Evolutionary conservation across 2,113 vertebrate species (phyloP), one percentile per base, ranked within the genome.

Genomic region (Gallinago jamesoni): DNA sequence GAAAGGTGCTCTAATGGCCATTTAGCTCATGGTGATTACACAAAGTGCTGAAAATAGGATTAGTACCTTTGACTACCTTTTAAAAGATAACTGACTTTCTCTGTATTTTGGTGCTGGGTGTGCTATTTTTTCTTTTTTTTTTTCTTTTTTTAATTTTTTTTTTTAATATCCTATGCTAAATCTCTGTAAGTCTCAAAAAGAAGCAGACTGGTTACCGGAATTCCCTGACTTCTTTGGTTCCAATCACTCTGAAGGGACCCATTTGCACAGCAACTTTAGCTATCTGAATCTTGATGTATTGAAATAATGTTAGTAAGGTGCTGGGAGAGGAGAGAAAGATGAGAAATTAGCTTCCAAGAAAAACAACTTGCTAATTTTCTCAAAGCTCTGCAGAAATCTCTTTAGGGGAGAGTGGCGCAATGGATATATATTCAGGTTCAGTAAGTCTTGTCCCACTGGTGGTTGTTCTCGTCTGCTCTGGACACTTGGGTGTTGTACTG

Each of bases 11-110:
- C 28, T 95, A 94, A 93, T 82, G 90, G 33, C 50, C 80, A 75
- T 89, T 92, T 88, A 75, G n/a, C 79, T 87, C 41, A 41, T 77
- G 62, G 63, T 79, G 88, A 95, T 91, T 87, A 85, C 7, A 2
- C 27, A 37, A 87, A 97, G 74, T 78, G 90, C 45, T 73, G 70
- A 92, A 96, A 97, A 96, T 39, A 81, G 77, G 81, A 96, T 96
- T 97, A 94, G 24, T 66, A 74, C 21, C 69, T 96, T 87, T 90
- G 66, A 89, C 62, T 89, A 62, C 25, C 30, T 89, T 94, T 93
- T 73, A 56, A 77, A 87, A 90, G 45, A 62, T n/a, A 94, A 62
- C 31, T 59, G 64, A 30, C 16, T 47, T 28, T 37, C 50, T 37
- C 84, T 8, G 30, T 50, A 27, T 82, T 83, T 93, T 84, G 28